These are phyloP conservation scores for Crocuta crocuta DNA, from an alignment of 2,113 vertebrate genomes.

Conservation along the genomic window DNA sequence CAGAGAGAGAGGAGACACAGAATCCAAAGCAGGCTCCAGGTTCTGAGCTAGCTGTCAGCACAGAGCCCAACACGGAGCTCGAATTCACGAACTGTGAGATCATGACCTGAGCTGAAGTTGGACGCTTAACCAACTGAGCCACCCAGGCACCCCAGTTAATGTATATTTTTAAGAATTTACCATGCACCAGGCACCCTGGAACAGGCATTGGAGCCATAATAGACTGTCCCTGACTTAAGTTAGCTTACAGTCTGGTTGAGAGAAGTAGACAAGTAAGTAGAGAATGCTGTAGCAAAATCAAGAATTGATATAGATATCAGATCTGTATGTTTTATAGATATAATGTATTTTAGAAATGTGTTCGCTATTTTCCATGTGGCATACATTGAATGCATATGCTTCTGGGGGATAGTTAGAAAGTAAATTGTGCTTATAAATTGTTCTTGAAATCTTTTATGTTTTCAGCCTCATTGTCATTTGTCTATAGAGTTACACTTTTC, in stretches of 20 bases:
- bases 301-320: not conserved
- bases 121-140: too few species aligned
- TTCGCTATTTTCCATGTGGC: not conserved
- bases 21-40: too few species aligned
- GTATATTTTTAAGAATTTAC: not conserved
- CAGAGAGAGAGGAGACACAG: too few species aligned
- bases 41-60: too few species aligned
- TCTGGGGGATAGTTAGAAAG: not conserved
- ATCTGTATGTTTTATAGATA: not conserved
- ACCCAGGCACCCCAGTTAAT: not conserved
- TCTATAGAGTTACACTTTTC: not conserved
- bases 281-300: not conserved
- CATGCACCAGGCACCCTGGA: not conserved
- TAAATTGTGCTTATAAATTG: not conserved
- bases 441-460: not conserved
- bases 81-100: too few species aligned
- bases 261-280: not conserved
- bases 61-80: too few species aligned
- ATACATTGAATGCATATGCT: not conserved
- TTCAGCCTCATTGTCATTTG: constrained; percentile 12
- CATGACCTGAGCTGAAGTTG: too few species aligned
- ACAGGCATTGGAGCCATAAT: not conserved
- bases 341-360: not conserved
- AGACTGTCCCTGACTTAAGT: not conserved
- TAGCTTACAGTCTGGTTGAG: not conserved